Evolutionary conservation across 2,797 vertebrate genomes (phyloP), one percentile per base, ranked within the genome.

Genomic region (Falco concolor): DNA sequence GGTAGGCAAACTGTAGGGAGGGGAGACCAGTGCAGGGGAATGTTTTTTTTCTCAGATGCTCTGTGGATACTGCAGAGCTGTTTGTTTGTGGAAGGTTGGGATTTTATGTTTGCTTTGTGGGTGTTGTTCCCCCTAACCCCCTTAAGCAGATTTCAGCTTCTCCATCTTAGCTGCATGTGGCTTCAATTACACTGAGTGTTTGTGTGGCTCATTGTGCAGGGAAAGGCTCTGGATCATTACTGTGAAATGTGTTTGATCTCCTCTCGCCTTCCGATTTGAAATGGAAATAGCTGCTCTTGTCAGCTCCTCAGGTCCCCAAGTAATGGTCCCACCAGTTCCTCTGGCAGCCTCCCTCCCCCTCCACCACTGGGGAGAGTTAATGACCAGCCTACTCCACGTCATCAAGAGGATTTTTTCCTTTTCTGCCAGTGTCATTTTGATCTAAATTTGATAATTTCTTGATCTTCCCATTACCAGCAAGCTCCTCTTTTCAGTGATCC

Each of bases 281-380:
- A 97, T 96, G 95, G 96, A 98, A 97, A 98, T 98, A 94, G 81
- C 94, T 97, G 92, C 93, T 96, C 96, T 96, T 94, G 94, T 97
- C 95, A 94, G 92, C 95, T 94, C 95, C 83, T 98, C 95, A 96
- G 95, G 70, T 92, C 96, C 90, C 92, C 49, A 67, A 95, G 85
- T 95, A 97, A 94, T 96, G 65, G 36, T 94, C 87, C 88, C 94
- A 95, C 89, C 32, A 90, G 84, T 82, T 96, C 91, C 84, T 87
- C 47, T 0, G 4, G 94, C 84, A 90, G 80, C 74, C 19, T 94
- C 52, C 87, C 77, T 96, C 90, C 92, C 77, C 57, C 69, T 92
- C 77, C 2, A 10, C 54, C 53, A 38, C 81, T 79, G 3, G 1
- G 52, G 59, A 96, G 80, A 95, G 50, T 63, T 93, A 94, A 96